phyloP scores from a whole-genome alignment of 1,140 invertebrate genomes.

The Eciton burchellii region DNA sequence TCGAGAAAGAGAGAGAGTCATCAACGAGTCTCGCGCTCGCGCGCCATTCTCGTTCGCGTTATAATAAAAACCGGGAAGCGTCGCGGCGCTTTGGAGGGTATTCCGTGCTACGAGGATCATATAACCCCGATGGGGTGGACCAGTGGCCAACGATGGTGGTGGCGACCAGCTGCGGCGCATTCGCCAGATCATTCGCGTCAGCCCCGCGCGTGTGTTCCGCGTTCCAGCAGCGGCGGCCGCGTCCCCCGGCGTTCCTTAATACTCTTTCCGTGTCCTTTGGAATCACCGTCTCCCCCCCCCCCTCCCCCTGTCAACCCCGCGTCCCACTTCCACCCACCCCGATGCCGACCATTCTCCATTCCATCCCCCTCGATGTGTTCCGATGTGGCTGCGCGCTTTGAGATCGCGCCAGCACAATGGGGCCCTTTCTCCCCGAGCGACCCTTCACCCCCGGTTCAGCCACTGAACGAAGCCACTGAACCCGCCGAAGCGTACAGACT shows the following conservation, averaged over 20 bases:
- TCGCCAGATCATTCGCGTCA: slow-evolving; percentile 43
- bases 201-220: slow-evolving; percentile 25
- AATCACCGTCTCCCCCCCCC: slow-evolving; percentile 39
- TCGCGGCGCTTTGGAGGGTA: background rate
- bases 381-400: slow-evolving; percentile 47
- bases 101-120: background rate
- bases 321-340: no score
- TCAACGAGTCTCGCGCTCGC: no score
- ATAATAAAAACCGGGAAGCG: slow-evolving; percentile 47
- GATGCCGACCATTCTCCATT: slow-evolving; percentile 50
- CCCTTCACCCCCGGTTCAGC: slow-evolving; percentile 39
- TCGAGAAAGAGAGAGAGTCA: no score
- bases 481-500: slow-evolving; percentile 35
- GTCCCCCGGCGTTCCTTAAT: slow-evolving; percentile 54
- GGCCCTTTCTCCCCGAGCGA: slow-evolving; percentile 13
- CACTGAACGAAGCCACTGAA: slow-evolving; percentile 32
- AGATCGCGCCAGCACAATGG: slow-evolving; percentile 63
- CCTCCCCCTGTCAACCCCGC: background rate
- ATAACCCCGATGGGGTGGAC: background rate
- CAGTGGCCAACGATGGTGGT: background rate
- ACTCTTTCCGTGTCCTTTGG: slow-evolving; percentile 53
- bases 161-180: slow-evolving; percentile 4
- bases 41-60: background rate
- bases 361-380: slow-evolving; percentile 54
- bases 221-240: slow-evolving; percentile 35